Evolutionary conservation across 2,797 vertebrate species (phyloP), one percentile per base, ranked within the genome.

Genomic region (Leptatherina wallacei): DNA sequence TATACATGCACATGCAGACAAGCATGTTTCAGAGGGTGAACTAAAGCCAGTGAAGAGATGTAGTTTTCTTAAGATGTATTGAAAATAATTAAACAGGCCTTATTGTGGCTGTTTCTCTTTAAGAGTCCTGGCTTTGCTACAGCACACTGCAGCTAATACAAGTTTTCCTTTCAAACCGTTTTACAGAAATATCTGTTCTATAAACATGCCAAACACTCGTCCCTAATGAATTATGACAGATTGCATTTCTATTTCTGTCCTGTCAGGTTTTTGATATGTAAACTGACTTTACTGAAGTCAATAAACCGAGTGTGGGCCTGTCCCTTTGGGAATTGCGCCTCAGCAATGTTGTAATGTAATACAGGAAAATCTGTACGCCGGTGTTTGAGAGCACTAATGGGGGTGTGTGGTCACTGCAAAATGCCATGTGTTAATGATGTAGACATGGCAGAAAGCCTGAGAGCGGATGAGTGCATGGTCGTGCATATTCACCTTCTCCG

Each of bases 231-330:
- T 75, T 71, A 22, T n/a, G 51, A 36, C 75, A 65, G 69, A 86
- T 75, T 66, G 60, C 18, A n/a, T 2, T 13, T 4, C 73, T 84
- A 56, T 85, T 88, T 85, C 61, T 81, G 72, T 85, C 64, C 20
- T 5, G 56, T 74, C 81, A 72, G 69, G 57, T 73, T 78, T 82
- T 78, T 84, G 44, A 83, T 82, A 85, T 82, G 70, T 70, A 82
- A 91, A 80, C 80, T 51, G 75, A 81, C 65, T 82, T 86, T 81
- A 90, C 65, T 78, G 80, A 86, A 87, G 85, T 83, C 75, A 85
- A 87, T 85, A 91, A 78, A 84, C 42, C 14, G 51, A 84, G 72
- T 24, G 42, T 40, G 61, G 78, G 79, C 66, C 4, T 2, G 54
- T 2, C 11, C 83, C 49, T 1, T 54, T 3, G 88, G 85, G 80